Base-by-base conservation (phyloP, 2,113 vertebrate species). In the Aplodontia rufa region DNA sequence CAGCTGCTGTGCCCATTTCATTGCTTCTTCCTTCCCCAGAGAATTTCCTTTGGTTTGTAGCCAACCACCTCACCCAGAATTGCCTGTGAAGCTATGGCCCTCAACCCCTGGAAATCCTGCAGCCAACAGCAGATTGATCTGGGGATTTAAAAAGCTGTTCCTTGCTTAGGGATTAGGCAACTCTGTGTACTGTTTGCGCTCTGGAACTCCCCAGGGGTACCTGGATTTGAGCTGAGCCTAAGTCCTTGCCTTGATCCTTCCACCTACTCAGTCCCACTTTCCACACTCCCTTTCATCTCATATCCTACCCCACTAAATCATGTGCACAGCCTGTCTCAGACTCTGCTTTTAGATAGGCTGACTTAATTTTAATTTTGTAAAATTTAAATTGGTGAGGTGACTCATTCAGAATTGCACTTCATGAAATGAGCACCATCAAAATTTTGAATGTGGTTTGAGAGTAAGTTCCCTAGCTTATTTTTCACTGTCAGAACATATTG, bases 401-500 rank as follows among this genome's bases (percentile, higher is more conserved):
- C 45, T 69, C 42, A 40, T 53, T 83, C 20, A 71, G 32, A 89
- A 74, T 11, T 26, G 14, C 28, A 68, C 76, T 74, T 92, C 82
- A 5, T 71, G 51, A 90, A 83, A n/a, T 60, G 76, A 84, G 40
- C 42, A 72, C 9, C 28, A 62, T 64, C 30, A 9, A 45, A 71
- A 91, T 26, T 92, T 87, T 53, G 32, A 89, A 40, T 68, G n/a
- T 82, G 60, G 76, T 71, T 58, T 75, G n/a, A 72, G 45, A 71
- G 45, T 55, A 91, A 82, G 19, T 75, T 19, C 10, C 79, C 64
- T 37, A 6, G 19, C 60, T 89, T 90, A 72, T 94, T 93, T 90
- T 93, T 55, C 90, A 91, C n/a, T 37, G 12, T 76, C 79, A 93
- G 58, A 88, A 82, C 19, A 71, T 64, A 58, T 26, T 89, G 13